Percentiles rank a stretch among this genome's conserved stretches.
phyloP scores from a whole-genome alignment of 2,113 vertebrate species.

The Motacilla alba region DNA sequence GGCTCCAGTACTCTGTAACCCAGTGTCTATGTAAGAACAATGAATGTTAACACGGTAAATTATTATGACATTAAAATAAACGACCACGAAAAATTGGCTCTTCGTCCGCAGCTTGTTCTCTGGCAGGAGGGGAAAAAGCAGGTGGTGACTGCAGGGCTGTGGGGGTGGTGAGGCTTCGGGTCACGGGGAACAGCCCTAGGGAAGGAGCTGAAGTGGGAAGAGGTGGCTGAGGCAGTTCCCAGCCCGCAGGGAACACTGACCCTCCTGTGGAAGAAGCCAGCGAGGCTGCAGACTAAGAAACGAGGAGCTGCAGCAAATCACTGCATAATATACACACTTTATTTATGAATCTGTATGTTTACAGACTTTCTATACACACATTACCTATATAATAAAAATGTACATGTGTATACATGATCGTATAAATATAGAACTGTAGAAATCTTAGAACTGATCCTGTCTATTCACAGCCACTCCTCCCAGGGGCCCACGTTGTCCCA shows the following conservation, averaged over 20 bases:
- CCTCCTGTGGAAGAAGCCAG: neutral
- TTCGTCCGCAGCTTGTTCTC: neutral
- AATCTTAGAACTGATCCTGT: conserved; percentile 67
- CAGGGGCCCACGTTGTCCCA: neutral
- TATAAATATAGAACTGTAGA: conserved; percentile 83
- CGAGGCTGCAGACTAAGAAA: fast-evolving
- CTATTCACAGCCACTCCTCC: conserved; percentile 67
- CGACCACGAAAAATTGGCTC: neutral
- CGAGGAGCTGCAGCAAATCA: conserved; percentile 26
- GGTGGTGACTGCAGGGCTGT: fast-evolving
- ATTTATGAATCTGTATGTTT: conserved; percentile 75
- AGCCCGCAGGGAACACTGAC: neutral
- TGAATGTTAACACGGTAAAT: conserved; percentile 70
- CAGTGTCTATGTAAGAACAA: conserved; percentile 67
- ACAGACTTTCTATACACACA: conserved; percentile 82
- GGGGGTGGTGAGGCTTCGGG: fast-evolving
- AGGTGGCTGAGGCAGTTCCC: neutral
- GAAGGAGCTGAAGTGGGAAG: neutral
- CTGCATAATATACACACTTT: conserved; percentile 83
- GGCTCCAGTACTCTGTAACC: conserved; percentile 65
- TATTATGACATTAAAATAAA: conserved; percentile 59
- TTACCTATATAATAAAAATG: conserved; percentile 81
- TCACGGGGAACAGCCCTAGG: fast-evolving
- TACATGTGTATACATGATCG: conserved; percentile 78
- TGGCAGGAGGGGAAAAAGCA: neutral